Evolutionary conservation across 2,113 vertebrate genomes (phyloP).

Genomic region (Accipiter cooperii): DNA sequence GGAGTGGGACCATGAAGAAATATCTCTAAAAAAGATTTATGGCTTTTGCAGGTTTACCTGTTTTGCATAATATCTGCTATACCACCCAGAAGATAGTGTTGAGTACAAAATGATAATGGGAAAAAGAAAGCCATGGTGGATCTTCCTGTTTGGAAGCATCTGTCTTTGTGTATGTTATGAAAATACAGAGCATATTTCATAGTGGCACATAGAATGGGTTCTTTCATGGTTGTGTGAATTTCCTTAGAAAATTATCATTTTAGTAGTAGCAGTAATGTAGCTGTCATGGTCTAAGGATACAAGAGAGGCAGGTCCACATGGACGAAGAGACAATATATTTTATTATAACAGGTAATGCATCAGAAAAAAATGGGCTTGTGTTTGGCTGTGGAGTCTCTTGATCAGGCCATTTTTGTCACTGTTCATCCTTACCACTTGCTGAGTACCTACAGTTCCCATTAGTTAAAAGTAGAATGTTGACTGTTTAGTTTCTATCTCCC

Average conservation of each 20-base stretch:
- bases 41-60: not conserved
- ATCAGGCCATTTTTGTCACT: not conserved
- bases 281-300: not conserved
- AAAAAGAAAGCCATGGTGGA: not conserved
- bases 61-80: not conserved
- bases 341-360: not conserved
- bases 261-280: not conserved
- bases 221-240: not conserved
- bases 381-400: not conserved
- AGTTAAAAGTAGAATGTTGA: not conserved
- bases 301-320: not conserved
- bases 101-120: not conserved
- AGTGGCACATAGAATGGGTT: not conserved
- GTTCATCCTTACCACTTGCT: not conserved
- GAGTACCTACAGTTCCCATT: not conserved
- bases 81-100: not conserved
- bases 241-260: not conserved
- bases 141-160: not conserved
- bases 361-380: not conserved
- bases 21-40: not conserved
- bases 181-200: slow-evolving; percentile 8
- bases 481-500: not conserved
- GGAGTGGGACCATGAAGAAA: not conserved
- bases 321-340: not conserved
- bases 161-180: not conserved